Percentiles rank a stretch among this genome's conserved stretches.
phyloP scores from a whole-genome alignment of 1,140 invertebrate genomes.

The Aphaenogaster rudis region DNA sequence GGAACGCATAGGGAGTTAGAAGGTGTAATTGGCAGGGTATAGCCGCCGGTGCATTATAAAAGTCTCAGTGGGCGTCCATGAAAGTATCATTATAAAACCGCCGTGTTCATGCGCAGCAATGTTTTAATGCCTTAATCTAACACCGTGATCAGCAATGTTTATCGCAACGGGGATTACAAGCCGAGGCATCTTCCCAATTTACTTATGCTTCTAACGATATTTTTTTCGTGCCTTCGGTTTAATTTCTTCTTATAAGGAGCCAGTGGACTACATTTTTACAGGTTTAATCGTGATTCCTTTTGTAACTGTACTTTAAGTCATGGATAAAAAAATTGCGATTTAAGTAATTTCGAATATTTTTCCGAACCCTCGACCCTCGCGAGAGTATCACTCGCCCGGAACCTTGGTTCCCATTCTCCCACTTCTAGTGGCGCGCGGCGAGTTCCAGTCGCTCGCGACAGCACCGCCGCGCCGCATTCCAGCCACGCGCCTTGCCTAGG shows the following conservation, averaged over 20 bases:
- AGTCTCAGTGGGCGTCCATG: constrained; percentile 51
- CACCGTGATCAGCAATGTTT: constrained; percentile 38
- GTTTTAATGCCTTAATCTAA: constrained; percentile 59
- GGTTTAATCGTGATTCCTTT: neutral
- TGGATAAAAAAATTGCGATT: neutral
- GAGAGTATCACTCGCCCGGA: constrained; percentile 41
- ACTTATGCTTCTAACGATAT: neutral
- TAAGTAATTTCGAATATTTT: neutral
- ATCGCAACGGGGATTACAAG: constrained; percentile 13
- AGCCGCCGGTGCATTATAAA: constrained; percentile 45
- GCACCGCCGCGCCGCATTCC: constrained; percentile 82
- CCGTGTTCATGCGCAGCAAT: constrained; percentile 36
- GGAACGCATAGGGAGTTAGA: constrained; percentile 31
- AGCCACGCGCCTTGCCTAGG: constrained; percentile 85
- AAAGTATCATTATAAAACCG: constrained; percentile 48
- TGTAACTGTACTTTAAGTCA: neutral
- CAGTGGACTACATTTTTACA: neutral
- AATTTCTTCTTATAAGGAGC: neutral
- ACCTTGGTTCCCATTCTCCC: constrained; percentile 65
- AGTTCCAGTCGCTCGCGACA: constrained; percentile 79
- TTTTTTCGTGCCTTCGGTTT: neutral
- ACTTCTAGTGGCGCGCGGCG: constrained; percentile 74
- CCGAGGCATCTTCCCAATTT: neutral
- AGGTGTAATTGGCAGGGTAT: constrained; percentile 50
- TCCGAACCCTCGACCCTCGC: neutral